Percentiles rank a stretch among this genome's conserved stretches.
phyloP scores from a whole-genome alignment of 2,797 vertebrate genomes.

The Chelonia mydas region DNA sequence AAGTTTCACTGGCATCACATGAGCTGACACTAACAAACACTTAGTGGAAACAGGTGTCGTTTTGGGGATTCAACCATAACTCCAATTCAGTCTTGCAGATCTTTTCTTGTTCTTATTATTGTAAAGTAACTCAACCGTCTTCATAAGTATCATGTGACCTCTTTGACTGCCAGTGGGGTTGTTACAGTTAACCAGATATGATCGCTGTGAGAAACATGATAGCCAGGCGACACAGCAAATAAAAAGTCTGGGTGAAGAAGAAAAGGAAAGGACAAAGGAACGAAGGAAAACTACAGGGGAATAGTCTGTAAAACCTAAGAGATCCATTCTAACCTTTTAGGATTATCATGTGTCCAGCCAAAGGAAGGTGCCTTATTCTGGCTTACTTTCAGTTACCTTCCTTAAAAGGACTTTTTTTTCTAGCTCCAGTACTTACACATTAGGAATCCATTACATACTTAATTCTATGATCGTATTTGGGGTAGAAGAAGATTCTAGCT shows the following conservation, averaged over 20 bases:
- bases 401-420: not conserved
- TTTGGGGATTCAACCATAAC: not conserved
- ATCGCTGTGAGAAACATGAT: not conserved
- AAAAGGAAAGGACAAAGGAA: rapidly evolving
- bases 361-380: rapidly evolving
- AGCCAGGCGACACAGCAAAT: not conserved
- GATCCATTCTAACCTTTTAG: not conserved
- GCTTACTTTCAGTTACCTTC: not conserved
- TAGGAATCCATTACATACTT: not conserved
- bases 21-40: not conserved
- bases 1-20: not conserved
- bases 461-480: not conserved
- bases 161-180: not conserved
- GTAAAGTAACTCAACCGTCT: not conserved
- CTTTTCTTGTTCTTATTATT: not conserved
- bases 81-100: not conserved
- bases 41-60: not conserved
- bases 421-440: rapidly evolving
- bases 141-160: not conserved
- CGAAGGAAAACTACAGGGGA: not conserved
- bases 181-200: not conserved
- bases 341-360: rapidly evolving
- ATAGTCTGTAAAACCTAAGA: not conserved
- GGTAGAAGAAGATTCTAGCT: rapidly evolving
- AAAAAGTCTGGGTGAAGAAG: not conserved